These are phyloP conservation scores for Chelon labrosus DNA, from an alignment of 2,797 vertebrate genomes.

Conservation along the genomic window DNA sequence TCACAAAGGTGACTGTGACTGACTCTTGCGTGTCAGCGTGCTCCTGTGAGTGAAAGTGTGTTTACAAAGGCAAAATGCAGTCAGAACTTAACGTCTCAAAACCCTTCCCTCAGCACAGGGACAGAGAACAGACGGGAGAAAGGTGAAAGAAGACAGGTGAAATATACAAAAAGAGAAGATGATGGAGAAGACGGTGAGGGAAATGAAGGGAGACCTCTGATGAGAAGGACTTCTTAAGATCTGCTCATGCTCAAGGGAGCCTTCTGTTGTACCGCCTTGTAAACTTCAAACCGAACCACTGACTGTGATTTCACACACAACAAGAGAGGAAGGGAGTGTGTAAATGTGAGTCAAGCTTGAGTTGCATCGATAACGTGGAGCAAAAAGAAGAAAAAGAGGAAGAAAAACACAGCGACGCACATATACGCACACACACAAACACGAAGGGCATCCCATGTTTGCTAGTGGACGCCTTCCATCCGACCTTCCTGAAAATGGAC, in stretches of 20 bases:
- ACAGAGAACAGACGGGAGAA: neutral
- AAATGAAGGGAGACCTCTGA: slow-evolving; percentile 37
- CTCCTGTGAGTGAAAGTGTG: neutral
- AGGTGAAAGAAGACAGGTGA: slow-evolving; percentile 1
- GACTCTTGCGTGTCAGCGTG: slow-evolving; percentile 1
- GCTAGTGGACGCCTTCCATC: slow-evolving; percentile 3
- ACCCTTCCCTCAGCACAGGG: slow-evolving; percentile 1
- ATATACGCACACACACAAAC: neutral
- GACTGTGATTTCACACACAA: slow-evolving; percentile 67
- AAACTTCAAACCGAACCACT: slow-evolving; percentile 72
- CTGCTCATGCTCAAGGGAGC: slow-evolving; percentile 50
- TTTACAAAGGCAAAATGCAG: slow-evolving; percentile 21
- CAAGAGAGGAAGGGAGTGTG: slow-evolving; percentile 31
- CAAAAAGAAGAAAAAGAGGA: neutral
- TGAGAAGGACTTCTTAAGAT: slow-evolving; percentile 46
- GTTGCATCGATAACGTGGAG: slow-evolving; percentile 37
- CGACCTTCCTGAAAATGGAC: slow-evolving; percentile 21
- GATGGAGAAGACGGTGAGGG: neutral
- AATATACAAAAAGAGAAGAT: neutral
- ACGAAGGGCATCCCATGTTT: slow-evolving; percentile 7
- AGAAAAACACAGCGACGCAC: slow-evolving; percentile 7
- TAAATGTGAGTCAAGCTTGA: slow-evolving; percentile 55
- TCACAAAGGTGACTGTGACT: slow-evolving; percentile 46
- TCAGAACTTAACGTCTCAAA: slow-evolving; percentile 28
- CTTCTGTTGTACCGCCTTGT: slow-evolving; percentile 60